phyloP scores from a whole-genome alignment of 2,113 vertebrate genomes.

The Corydoras maculifer region DNA sequence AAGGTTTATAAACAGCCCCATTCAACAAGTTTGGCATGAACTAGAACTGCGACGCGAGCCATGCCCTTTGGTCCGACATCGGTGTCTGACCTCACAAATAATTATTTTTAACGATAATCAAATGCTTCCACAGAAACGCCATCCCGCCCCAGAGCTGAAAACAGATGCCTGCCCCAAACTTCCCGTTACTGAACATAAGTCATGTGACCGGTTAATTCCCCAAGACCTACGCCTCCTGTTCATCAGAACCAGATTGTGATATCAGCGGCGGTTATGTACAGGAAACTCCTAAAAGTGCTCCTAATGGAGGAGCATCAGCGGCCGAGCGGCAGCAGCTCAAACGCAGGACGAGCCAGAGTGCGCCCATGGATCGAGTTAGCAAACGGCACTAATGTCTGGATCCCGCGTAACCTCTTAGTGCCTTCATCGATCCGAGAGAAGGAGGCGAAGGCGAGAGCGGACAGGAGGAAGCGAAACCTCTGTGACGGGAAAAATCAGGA shows the following conservation, averaged over 20 bases:
- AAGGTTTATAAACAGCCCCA: too few relatives aligned
- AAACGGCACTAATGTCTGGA: constrained; percentile 36
- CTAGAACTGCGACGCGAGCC: too few relatives aligned
- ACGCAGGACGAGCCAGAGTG: constrained; percentile 13
- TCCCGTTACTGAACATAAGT: too few relatives aligned
- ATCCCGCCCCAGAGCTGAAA: not conserved
- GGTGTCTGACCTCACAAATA: too few relatives aligned
- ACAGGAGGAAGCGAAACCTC: not conserved
- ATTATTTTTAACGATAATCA: too few relatives aligned
- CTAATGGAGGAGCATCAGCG: constrained; percentile 17
- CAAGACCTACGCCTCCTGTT: not conserved
- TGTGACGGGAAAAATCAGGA: not conserved
- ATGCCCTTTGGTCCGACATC: too few relatives aligned
- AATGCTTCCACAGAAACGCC: too few relatives aligned
- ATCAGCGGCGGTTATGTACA: constrained; percentile 11
- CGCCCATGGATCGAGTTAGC: constrained; percentile 38
- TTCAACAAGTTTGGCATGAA: too few relatives aligned
- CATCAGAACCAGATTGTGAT: constrained; percentile 6
- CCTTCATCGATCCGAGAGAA: constrained; percentile 31
- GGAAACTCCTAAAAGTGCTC: constrained; percentile 18
- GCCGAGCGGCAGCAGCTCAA: constrained; percentile 7
- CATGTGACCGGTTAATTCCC: not conserved
- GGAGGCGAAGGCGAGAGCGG: constrained; percentile 11
- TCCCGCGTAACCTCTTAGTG: constrained; percentile 37
- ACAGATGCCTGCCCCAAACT: too few relatives aligned